Evolutionary conservation across 2,888 invertebrate species (phyloP).

Genomic region (Doris montereyensis): DNA sequence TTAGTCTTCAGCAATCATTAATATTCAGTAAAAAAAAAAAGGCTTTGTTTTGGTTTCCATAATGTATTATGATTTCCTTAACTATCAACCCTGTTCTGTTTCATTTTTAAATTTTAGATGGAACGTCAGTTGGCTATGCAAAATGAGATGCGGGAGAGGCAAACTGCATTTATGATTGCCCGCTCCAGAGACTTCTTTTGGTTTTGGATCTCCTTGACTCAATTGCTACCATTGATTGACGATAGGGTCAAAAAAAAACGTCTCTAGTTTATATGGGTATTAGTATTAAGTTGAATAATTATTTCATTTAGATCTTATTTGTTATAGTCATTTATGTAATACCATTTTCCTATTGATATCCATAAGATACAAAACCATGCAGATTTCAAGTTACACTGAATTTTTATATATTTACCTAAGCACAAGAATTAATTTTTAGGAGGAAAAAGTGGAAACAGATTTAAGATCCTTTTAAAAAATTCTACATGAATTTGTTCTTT

Average conservation of each 20-base stretch:
- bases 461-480: no score
- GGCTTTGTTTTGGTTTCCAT: no score
- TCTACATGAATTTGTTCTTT: no score
- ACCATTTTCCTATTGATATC: no score
- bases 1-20: no score
- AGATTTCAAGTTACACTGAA: no score
- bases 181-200: constrained; percentile 82
- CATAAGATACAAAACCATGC: no score
- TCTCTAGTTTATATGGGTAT: not conserved
- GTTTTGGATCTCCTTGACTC: constrained; percentile 81
- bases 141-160: constrained; percentile 84
- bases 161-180: constrained; percentile 80
- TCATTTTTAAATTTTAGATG: constrained; percentile 74
- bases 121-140: constrained; percentile 87
- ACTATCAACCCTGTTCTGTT: not conserved
- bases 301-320: not conserved
- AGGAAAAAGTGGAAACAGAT: no score
- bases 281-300: not conserved
- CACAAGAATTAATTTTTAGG: no score
- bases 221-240: constrained; percentile 75
- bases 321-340: not conserved
- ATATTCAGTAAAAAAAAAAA: no score
- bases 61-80: no score
- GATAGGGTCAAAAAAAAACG: constrained; percentile 67
- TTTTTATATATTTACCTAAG: no score